phyloP scores from a whole-genome alignment of 2,888 invertebrate species.

The Rhagonycha fulva region DNA sequence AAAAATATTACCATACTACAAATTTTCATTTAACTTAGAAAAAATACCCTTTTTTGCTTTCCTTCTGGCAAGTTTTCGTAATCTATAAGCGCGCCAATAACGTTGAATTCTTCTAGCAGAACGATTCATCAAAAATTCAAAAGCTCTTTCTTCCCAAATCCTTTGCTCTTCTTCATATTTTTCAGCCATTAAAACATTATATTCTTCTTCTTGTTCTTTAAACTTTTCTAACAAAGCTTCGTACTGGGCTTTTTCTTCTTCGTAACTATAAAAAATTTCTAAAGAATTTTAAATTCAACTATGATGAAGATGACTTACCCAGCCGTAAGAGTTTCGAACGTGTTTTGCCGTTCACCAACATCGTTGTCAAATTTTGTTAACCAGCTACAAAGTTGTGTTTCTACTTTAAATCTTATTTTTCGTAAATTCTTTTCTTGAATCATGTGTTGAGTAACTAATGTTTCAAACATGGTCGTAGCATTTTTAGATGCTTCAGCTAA shows the following conservation, averaged over 20 bases:
- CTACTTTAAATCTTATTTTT: constrained; percentile 61
- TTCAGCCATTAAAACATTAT: constrained; percentile 61
- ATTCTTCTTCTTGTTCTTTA: constrained; percentile 60
- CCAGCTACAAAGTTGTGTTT: constrained; percentile 62
- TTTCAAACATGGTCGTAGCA: constrained; percentile 54
- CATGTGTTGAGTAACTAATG: constrained; percentile 56
- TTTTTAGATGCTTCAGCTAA: constrained; percentile 59
- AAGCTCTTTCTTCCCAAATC: constrained; percentile 58
- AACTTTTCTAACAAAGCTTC: constrained; percentile 57
- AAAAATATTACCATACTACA: not conserved
- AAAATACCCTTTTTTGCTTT: constrained; percentile 36
- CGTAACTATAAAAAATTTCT: constrained; percentile 49
- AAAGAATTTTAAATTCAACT: not conserved
- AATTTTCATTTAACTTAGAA: not conserved
- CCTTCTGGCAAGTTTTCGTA: constrained; percentile 33
- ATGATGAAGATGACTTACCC: constrained; percentile 28
- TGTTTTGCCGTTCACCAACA: constrained; percentile 61
- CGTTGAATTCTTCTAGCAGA: constrained; percentile 52
- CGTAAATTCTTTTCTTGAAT: constrained; percentile 60
- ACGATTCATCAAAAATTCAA: constrained; percentile 37
- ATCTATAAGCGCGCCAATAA: constrained; percentile 42
- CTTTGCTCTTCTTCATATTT: constrained; percentile 60
- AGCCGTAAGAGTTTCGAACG: constrained; percentile 58
- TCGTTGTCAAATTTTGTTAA: constrained; percentile 64
- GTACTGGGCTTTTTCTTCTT: constrained; percentile 56